Conservation (phyloP, 2,797 vertebrate species). For the Microctenopoma stevenorrisi region DNA sequence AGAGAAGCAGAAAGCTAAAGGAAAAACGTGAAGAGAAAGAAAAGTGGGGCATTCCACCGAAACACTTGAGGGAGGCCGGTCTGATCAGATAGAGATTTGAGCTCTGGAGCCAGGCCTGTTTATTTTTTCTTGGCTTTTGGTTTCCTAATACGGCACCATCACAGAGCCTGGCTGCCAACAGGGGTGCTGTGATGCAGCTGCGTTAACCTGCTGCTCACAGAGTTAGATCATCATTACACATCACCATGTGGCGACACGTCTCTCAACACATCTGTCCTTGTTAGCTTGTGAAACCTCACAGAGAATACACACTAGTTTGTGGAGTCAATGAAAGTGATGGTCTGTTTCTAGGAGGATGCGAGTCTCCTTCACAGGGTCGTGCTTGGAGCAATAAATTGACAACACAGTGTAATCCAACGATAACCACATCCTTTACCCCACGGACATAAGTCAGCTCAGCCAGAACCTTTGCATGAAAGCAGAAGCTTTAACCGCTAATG, state of each 20-base stretch:
- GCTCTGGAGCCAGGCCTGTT: slow-evolving; percentile 56
- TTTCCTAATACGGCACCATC: slow-evolving; percentile 57
- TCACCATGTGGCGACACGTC: slow-evolving; percentile 43
- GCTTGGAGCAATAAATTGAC: slow-evolving; percentile 8
- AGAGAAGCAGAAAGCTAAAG: slow-evolving; percentile 19
- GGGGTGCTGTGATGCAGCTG: background rate
- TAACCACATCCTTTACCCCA: slow-evolving; percentile 45
- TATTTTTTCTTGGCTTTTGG: slow-evolving; percentile 63
- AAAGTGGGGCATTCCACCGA: slow-evolving; percentile 51
- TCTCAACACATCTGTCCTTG: slow-evolving; percentile 6
- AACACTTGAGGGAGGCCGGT: slow-evolving; percentile 56
- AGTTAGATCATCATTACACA: slow-evolving; percentile 36
- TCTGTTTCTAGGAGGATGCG: slow-evolving; percentile 12
- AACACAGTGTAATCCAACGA: slow-evolving; percentile 13
- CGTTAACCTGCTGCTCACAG: slow-evolving; percentile 22
- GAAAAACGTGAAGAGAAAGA: slow-evolving; percentile 6
- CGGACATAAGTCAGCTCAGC: slow-evolving; percentile 27
- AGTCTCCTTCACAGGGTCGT: background rate
- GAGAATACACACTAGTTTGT: background rate
- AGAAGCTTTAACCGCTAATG: slow-evolving; percentile 62
- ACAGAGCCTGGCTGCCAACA: slow-evolving; percentile 20
- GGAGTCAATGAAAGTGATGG: slow-evolving; percentile 9
- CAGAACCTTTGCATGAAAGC: slow-evolving; percentile 30
- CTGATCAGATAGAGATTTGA: slow-evolving; percentile 71
- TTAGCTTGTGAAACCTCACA: slow-evolving; percentile 8